Conservation (phyloP, 2,797 vertebrate genomes). For the Platalea minor region DNA sequence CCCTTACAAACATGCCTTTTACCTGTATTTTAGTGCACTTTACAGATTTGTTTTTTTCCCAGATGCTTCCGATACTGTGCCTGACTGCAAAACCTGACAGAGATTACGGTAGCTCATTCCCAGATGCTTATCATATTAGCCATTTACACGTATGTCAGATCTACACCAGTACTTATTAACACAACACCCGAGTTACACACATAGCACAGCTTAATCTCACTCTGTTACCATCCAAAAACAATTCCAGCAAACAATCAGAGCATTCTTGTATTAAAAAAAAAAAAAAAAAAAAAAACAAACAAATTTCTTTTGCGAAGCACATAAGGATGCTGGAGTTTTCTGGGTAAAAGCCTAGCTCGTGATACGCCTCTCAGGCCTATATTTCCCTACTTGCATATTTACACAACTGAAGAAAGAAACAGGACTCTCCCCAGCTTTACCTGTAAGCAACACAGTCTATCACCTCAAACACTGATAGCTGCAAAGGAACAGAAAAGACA, state of each 20-base stretch:
- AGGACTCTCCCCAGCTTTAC: neutral
- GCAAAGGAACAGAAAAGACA: neutral
- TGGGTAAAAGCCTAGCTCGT: neutral
- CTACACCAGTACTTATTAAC: neutral
- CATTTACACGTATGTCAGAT: neutral
- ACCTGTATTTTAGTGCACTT: neutral
- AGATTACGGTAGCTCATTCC: neutral
- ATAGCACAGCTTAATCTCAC: neutral
- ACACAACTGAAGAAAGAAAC: neutral
- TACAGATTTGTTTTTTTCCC: neutral
- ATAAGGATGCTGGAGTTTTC: neutral
- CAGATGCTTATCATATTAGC: neutral
- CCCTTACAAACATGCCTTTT: neutral
- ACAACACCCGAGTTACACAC: neutral
- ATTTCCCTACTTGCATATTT: neutral
- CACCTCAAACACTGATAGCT: neutral
- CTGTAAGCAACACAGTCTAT: neutral
- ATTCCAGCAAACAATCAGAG: neutral
- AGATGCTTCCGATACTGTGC: neutral
- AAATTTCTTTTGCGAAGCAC: neutral
- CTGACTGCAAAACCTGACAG: neutral
- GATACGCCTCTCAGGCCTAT: neutral
- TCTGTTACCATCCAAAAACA: neutral
- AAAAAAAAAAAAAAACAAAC: no score
- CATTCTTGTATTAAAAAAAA: no score